A percentile compares a stretch with the other conserved stretches of the same genome.
Conservation (phyloP, 1,140 invertebrate genomes). For the Drosophila prosaltans region DNA sequence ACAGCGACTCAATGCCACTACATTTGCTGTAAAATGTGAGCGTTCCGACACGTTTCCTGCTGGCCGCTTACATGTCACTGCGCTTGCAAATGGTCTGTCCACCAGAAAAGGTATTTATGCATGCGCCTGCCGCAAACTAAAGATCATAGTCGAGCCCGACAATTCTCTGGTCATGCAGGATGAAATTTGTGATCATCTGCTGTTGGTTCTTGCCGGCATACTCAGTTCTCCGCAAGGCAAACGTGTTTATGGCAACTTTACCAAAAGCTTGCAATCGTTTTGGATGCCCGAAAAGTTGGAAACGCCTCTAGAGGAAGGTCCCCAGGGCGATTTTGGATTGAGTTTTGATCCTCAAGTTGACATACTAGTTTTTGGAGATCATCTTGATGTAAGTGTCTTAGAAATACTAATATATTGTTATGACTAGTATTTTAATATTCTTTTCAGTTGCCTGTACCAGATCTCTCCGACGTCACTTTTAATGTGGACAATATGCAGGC, state of each 20-base stretch:
- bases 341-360: constrained; percentile 61
- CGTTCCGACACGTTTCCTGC: constrained; percentile 67
- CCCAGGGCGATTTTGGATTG: constrained; percentile 42
- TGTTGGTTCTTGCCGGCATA: constrained; percentile 70
- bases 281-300: constrained; percentile 74
- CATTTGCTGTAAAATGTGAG: constrained; percentile 72
- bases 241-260: constrained; percentile 65
- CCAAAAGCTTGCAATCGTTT: constrained; percentile 60
- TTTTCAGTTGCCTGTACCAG: constrained; percentile 48
- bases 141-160: constrained; percentile 78
- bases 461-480: constrained; percentile 56
- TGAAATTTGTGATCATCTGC: constrained; percentile 79
- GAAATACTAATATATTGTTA: neutral
- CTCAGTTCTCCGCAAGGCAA: constrained; percentile 70
- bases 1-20: constrained; percentile 64
- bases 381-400: constrained; percentile 60
- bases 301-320: constrained; percentile 55
- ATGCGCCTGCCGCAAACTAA: constrained; percentile 74
- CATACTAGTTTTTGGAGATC: constrained; percentile 72
- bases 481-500: constrained; percentile 60
- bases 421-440: too few species aligned
- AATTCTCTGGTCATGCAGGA: constrained; percentile 80
- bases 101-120: constrained; percentile 55
- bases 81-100: constrained; percentile 52
- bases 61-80: constrained; percentile 71